phyloP scores from a whole-genome alignment of 2,888 invertebrate species.

The Chouioia cunea region DNA sequence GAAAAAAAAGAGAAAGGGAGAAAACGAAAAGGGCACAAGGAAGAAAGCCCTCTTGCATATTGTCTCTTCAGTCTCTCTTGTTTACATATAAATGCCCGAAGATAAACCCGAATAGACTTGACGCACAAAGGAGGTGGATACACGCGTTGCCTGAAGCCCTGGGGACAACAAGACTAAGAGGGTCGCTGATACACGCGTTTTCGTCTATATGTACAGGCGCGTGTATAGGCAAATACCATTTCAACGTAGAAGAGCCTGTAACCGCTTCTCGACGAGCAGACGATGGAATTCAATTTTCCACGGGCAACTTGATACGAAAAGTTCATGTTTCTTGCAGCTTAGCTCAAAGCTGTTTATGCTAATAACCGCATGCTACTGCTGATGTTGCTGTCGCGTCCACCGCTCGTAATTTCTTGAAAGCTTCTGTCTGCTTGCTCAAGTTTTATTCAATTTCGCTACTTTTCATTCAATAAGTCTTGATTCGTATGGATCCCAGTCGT shows the following conservation, averaged over 20 bases:
- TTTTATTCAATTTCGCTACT: no score
- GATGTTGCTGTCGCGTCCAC: background rate
- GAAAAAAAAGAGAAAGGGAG: slow-evolving; percentile 5
- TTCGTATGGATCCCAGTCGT: no score
- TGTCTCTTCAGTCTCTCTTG: slow-evolving; percentile 25
- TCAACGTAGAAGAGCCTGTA: background rate
- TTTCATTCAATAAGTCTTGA: no score
- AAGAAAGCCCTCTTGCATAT: background rate
- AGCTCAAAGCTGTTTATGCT: no score
- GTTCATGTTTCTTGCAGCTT: no score
- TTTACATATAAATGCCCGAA: slow-evolving; percentile 45
- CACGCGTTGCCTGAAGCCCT: background rate
- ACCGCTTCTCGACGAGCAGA: background rate
- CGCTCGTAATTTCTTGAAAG: no score
- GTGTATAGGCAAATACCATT: slow-evolving; percentile 27
- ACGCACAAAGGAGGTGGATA: background rate
- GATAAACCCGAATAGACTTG: slow-evolving; percentile 36
- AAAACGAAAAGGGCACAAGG: background rate
- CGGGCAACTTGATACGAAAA: background rate
- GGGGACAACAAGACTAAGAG: slow-evolving; percentile 18
- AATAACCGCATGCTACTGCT: background rate
- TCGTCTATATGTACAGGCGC: background rate
- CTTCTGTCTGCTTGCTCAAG: no score
- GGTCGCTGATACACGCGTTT: background rate
- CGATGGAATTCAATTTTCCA: slow-evolving; percentile 32